Evolutionary conservation across 2,113 vertebrate genomes (phyloP).

Genomic region (Spilogale gracilis): DNA sequence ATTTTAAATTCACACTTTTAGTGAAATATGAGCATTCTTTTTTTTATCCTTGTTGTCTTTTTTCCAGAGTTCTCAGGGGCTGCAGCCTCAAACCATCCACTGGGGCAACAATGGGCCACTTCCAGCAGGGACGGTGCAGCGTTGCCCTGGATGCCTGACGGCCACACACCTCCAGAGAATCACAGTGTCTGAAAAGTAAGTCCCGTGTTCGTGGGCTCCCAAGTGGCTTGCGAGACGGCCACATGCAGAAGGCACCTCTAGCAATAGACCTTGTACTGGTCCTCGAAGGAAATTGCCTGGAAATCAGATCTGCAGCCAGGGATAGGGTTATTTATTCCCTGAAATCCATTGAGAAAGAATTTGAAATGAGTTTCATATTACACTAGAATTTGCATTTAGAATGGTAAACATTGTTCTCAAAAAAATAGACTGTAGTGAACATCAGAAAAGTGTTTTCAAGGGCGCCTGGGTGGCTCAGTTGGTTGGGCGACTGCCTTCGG

Average conservation of each 20-base stretch:
- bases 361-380: not conserved
- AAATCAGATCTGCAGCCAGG: not conserved
- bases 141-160: conserved; percentile 56
- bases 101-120: conserved; percentile 82
- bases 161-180: conserved; percentile 63
- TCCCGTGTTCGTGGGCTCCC: not conserved
- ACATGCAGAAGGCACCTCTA: not conserved
- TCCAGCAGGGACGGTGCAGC: conserved; percentile 56
- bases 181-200: conserved; percentile 80
- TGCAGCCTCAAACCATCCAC: conserved; percentile 76
- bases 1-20: not conserved
- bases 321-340: not conserved
- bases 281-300: not conserved
- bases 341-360: not conserved
- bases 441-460: not conserved
- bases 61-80: conserved; percentile 85
- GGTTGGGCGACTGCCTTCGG: too few relatives aligned
- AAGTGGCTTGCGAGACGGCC: not conserved
- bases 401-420: not conserved
- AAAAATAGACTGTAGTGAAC: not conserved
- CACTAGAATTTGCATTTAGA: not conserved
- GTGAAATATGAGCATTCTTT: not conserved
- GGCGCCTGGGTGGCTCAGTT: too few relatives aligned
- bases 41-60: conserved; percentile 25
- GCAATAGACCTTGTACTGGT: not conserved